These are phyloP conservation scores for Pachypeltis micranthus DNA, from an alignment of 1,140 invertebrate species.

Conservation along the genomic window DNA sequence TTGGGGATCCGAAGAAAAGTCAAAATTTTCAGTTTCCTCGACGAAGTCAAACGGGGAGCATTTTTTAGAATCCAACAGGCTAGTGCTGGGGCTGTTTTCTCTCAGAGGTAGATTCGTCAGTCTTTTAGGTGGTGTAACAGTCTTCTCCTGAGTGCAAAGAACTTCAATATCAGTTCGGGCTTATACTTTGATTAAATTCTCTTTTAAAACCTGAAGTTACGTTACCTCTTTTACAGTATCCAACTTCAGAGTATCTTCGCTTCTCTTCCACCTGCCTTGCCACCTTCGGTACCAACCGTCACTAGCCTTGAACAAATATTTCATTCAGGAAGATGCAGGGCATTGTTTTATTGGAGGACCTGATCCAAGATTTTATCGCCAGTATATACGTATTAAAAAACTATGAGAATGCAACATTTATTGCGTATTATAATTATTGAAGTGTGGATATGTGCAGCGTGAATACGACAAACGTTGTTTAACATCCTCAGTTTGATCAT, in stretches of 20 bases:
- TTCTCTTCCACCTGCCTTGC: constrained; percentile 18
- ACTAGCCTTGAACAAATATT: constrained; percentile 18
- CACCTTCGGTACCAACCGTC: constrained; percentile 24
- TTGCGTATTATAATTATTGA: neutral
- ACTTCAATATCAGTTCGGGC: neutral
- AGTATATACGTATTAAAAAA: neutral
- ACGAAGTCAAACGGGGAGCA: neutral
- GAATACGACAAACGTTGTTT: neutral
- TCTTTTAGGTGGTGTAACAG: neutral
- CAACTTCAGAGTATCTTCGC: neutral
- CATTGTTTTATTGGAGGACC: neutral
- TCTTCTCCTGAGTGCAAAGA: neutral
- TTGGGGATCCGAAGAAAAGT: too few species aligned
- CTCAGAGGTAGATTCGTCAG: neutral
- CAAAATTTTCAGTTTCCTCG: neutral
- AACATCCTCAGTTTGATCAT: neutral
- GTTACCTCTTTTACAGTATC: neutral
- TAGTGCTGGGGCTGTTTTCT: neutral
- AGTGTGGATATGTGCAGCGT: neutral
- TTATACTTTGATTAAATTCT: neutral
- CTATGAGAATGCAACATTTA: neutral
- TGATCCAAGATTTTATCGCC: neutral
- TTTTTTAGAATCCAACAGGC: too few species aligned
- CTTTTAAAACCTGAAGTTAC: neutral
- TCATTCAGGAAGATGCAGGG: neutral